A percentile compares a stretch with the other conserved stretches of the same genome.
These are phyloP conservation scores for Caenorhabditis imperialis DNA, from an alignment of 2,888 invertebrate species.

Conservation along the genomic window DNA sequence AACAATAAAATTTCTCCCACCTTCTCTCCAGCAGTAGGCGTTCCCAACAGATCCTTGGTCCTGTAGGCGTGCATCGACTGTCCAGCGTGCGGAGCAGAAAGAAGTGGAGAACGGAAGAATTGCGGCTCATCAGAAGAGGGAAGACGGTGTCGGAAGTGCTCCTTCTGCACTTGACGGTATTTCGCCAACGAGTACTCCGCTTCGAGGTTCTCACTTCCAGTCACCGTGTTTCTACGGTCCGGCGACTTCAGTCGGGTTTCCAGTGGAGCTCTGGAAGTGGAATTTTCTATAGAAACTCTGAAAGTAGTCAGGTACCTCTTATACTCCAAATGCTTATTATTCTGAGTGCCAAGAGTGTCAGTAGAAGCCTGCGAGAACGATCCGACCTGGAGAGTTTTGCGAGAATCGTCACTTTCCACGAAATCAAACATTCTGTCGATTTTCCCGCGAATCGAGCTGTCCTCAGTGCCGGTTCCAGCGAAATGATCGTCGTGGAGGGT, in stretches of 20 bases:
- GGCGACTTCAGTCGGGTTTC: constrained; percentile 15
- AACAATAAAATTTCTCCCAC: no score
- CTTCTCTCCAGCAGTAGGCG: constrained; percentile 40
- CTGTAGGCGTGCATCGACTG: constrained; percentile 42
- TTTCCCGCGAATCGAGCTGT: constrained; percentile 47
- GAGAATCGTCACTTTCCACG: constrained; percentile 37
- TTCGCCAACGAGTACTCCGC: constrained; percentile 40
- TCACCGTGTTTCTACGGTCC: constrained; percentile 26
- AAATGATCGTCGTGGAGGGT: constrained; percentile 32
- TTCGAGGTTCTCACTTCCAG: constrained; percentile 13
- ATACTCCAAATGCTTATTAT: no score
- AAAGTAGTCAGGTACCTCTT: no score
- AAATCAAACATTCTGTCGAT: constrained; percentile 54
- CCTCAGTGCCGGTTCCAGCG: constrained; percentile 40
- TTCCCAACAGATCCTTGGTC: constrained; percentile 26
- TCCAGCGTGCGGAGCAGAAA: constrained; percentile 52
- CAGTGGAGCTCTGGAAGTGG: background rate
- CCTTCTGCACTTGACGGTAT: constrained; percentile 56
- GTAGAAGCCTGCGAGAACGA: constrained; percentile 14
- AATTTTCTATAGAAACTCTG: constrained; percentile 3
- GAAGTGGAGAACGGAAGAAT: constrained; percentile 44
- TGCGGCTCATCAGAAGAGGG: constrained; percentile 48
- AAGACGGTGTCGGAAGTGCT: constrained; percentile 31
- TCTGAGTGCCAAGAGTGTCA: constrained; percentile 25
- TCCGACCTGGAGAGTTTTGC: constrained; percentile 5